Conservation (phyloP, 2,797 vertebrate species). For the Leptodactylus fallax region DNA sequence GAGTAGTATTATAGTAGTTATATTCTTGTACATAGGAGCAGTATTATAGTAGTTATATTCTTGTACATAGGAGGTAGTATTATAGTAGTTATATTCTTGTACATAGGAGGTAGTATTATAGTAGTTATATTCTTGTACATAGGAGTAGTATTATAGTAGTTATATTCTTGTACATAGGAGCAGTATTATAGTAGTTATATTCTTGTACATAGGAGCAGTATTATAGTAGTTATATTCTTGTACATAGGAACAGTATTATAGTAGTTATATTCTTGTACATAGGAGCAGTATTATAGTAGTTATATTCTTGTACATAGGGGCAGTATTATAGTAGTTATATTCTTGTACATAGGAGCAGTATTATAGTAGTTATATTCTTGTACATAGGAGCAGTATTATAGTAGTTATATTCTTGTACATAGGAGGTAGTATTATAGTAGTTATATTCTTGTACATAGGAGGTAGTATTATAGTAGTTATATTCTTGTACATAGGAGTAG, state of each 20-base stretch:
- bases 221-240: constrained; percentile 2
- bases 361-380: constrained; percentile 24
- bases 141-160: constrained; percentile 7
- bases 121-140: constrained; percentile 4
- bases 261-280: constrained; percentile 11
- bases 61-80: constrained; percentile 1
- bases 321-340: constrained; percentile 29
- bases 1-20: not conserved
- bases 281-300: constrained; percentile 10
- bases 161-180: constrained; percentile 3
- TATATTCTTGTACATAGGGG: not conserved
- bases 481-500: not conserved
- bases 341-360: constrained; percentile 7
- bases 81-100: constrained; percentile 2
- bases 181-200: constrained; percentile 16
- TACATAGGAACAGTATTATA: constrained; percentile 12
- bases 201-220: constrained; percentile 2
- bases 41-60: constrained; percentile 13
- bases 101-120: constrained; percentile 14
- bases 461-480: constrained; percentile 15
- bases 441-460: constrained; percentile 18
- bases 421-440: not conserved
- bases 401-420: not conserved
- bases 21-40: constrained; percentile 13
- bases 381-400: constrained; percentile 16